Base-by-base conservation (phyloP, 2,888 invertebrate genomes). In the Lasioglossum pauxillum region DNA sequence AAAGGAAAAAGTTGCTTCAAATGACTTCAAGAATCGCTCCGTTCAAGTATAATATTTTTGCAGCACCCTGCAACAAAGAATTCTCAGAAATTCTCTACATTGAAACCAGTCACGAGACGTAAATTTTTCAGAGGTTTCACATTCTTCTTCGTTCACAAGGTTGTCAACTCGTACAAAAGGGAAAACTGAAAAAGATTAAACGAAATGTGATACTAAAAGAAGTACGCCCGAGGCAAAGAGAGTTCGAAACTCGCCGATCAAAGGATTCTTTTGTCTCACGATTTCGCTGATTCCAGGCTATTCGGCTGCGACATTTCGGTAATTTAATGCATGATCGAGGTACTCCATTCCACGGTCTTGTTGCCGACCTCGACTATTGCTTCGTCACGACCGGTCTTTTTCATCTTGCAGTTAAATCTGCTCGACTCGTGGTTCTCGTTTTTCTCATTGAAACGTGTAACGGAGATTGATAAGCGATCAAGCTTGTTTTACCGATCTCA, bases 381-480 rank as follows among this genome's bases (percentile, higher is more conserved):
- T 46, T 41, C 57, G 75, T 72, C 76, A 46, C 67, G 46, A 60
- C 44, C 31, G 14, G 38, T 64, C 69, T 72, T 67, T 38, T 77
- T 75, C 74, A 19, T 73, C 38, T n/a, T 14, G 19, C 16, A 72
- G 67, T 46, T 31, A 64, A 69, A 8, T 19, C 12, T 44, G 41
- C 60, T 69, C 76, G 53, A 44, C 64, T 73, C 60, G 16, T 72
- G 38, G 73, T 88, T 67, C 69, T 73, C 57, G 78, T 57, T 84
- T 81, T 87, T 87, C 76, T 84, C 85, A 76, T 27, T 57, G 84
- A 85, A 78, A 83, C 87, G 71, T 83, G 84, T 84, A 84, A 72
- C 82, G 64, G 44, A 86, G 84, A 81, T 85, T 78, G 64, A 57
- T 83, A 80, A 83, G 57, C 84, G 88, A 87, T 87, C 85, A 90